Evolutionary conservation across 2,797 vertebrate genomes (phyloP).

Genomic region (Periparus ater): DNA sequence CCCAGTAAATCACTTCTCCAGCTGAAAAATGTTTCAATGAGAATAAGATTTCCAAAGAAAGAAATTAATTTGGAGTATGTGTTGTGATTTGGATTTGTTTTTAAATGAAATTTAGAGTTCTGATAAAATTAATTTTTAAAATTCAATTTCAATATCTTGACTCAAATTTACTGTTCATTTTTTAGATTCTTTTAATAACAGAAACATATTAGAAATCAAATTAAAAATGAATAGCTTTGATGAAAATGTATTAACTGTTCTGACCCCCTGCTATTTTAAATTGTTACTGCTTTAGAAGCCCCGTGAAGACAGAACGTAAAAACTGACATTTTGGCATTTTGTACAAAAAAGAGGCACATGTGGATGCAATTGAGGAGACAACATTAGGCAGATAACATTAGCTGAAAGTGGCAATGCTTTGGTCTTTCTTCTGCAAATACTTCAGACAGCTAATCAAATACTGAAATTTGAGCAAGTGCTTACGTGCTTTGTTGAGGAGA

Average conservation of each 20-base stretch:
- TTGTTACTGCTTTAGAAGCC: neutral
- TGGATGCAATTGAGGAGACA: neutral
- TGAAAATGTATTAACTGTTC: neutral
- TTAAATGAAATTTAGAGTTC: neutral
- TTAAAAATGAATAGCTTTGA: neutral
- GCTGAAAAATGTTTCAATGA: neutral
- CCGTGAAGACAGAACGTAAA: neutral
- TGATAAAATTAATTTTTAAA: neutral
- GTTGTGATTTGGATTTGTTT: neutral
- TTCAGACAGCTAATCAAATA: conserved; percentile 49
- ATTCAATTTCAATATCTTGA: neutral
- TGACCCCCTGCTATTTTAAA: neutral
- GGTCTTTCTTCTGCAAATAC: conserved; percentile 13
- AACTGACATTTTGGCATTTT: neutral
- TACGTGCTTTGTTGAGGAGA: conserved; percentile 14
- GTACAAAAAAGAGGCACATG: neutral
- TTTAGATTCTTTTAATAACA: neutral
- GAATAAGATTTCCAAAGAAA: neutral
- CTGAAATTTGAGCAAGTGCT: conserved; percentile 37
- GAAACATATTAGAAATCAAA: neutral
- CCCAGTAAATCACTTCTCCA: neutral
- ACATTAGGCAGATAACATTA: neutral
- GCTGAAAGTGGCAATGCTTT: neutral
- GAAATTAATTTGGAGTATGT: neutral
- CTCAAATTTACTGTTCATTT: neutral